Base-by-base conservation (phyloP, 2,113 vertebrate species). In the Stigmatopora nigra region DNA sequence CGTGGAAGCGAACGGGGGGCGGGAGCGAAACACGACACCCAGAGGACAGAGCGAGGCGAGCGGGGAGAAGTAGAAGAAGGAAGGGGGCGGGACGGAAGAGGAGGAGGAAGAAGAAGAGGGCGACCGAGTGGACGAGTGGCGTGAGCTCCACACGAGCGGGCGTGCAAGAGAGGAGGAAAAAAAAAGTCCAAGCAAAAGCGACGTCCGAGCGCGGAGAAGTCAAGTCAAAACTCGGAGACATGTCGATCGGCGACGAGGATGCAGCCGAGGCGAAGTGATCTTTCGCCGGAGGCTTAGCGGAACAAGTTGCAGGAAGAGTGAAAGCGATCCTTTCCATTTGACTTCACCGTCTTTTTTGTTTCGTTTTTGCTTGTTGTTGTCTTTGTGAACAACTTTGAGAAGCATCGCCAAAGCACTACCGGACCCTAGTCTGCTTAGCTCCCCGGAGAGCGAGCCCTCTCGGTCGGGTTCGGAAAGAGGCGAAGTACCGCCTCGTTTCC, bases 21-120 rank as follows among this genome's bases (percentile, higher is more conserved):
- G 19, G 78, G 87, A 89, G 88, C 83, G 92, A 92, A 93, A 92
- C 92, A 91, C 92, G 89, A 92, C 89, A 91, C 92, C 91, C 78
- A 59, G 85, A 81, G 87, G 82, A 81, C 78, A 13, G 78, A 80
- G 81, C 72, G 82, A 84, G 76, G 75, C 69, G 70, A 52, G 0
- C 82, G 85, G 69, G 69, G 25, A 56, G 88, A 71, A 75, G 82
- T 82, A 83, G 78, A 61, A 44, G 41, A 83, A 83, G 78, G 81
- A 86, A 72, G 68, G 25, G 53, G 74, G 75, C 69, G 69, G 51
- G 0, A 83, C 85, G 69, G 65, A 61, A 19, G 59, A 61, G 36
- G 25, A 38, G 19, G 59, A 61, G 44, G 59, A 61, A 45, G 38
- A 61, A 45, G 36, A 87, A 72, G 77, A 77, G 68, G 20, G 48